A percentile compares a stretch with the other conserved stretches of the same genome.
These are phyloP conservation scores for Lymantria monacha DNA, from an alignment of 2,888 invertebrate genomes.

Conservation along the genomic window DNA sequence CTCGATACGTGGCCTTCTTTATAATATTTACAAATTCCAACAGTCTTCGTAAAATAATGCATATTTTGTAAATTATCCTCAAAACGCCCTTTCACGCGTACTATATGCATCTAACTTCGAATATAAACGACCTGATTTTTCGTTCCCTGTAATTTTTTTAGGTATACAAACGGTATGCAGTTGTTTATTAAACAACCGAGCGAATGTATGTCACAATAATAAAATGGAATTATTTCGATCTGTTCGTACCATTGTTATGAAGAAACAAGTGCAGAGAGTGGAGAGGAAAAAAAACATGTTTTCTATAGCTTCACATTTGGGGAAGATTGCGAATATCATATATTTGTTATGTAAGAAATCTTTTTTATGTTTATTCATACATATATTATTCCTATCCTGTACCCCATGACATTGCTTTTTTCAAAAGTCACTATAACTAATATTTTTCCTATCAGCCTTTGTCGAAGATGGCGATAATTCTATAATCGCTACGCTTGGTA, in stretches of 20 bases:
- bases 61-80: slow-evolving; percentile 28
- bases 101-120: slow-evolving; percentile 38
- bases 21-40: slow-evolving; percentile 14
- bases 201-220: slow-evolving; percentile 27
- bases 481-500: too few species aligned
- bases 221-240: slow-evolving; percentile 31
- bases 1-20: slow-evolving; percentile 16
- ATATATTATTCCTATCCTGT: slow-evolving; percentile 1
- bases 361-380: slow-evolving; percentile 21
- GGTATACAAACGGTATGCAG: slow-evolving; percentile 19
- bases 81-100: slow-evolving; percentile 29
- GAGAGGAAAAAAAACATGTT: slow-evolving; percentile 19
- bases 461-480: too few species aligned
- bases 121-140: slow-evolving; percentile 47
- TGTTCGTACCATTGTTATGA: slow-evolving; percentile 15
- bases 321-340: slow-evolving; percentile 21
- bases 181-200: slow-evolving; percentile 37
- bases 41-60: slow-evolving; percentile 30
- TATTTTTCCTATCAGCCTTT: too few species aligned
- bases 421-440: too few species aligned
- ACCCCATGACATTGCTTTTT: too few species aligned
- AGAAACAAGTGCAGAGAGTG: slow-evolving; percentile 14
- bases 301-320: slow-evolving; percentile 16
- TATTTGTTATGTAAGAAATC: slow-evolving; percentile 23
- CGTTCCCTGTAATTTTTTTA: slow-evolving; percentile 29